These are phyloP conservation scores for Sisyra terminalis DNA, from an alignment of 2,888 invertebrate genomes.

Conservation along the genomic window DNA sequence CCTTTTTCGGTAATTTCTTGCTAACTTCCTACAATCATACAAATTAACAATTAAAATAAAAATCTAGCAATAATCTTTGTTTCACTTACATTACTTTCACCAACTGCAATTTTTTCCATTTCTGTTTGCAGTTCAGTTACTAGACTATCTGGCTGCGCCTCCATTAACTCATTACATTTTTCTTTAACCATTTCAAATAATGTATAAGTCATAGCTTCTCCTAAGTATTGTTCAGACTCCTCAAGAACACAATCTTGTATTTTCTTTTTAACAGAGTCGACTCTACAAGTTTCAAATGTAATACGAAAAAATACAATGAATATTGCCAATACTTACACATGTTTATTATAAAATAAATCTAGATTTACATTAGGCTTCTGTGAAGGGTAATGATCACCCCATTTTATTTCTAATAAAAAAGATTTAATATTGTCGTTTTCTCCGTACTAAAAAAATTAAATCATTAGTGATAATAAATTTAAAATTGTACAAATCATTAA, in stretches of 20 bases:
- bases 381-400: conserved; percentile 76
- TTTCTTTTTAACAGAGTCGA: conserved; percentile 51
- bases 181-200: conserved; percentile 85
- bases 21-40: conserved; percentile 18
- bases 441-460: conserved; percentile 45
- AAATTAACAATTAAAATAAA: not conserved
- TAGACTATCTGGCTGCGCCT: conserved; percentile 45
- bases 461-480: conserved; percentile 7
- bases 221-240: conserved; percentile 70
- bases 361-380: conserved; percentile 66
- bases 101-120: conserved; percentile 28
- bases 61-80: too few relatives aligned
- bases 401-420: conserved; percentile 73
- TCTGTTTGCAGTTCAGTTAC: conserved; percentile 28
- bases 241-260: conserved; percentile 40
- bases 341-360: conserved; percentile 86
- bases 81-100: too few relatives aligned
- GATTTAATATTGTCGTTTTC: conserved; percentile 64
- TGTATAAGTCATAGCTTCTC: conserved; percentile 89
- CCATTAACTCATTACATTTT: conserved; percentile 50
- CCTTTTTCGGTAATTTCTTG: conserved; percentile 53
- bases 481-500: not conserved
- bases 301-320: not conserved
- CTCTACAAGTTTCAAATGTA: conserved; percentile 26
- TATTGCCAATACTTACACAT: conserved; percentile 50